These are phyloP conservation scores for Eueremaeus valkanovi DNA, from an alignment of 2,888 invertebrate genomes.

Conservation along the genomic window DNA sequence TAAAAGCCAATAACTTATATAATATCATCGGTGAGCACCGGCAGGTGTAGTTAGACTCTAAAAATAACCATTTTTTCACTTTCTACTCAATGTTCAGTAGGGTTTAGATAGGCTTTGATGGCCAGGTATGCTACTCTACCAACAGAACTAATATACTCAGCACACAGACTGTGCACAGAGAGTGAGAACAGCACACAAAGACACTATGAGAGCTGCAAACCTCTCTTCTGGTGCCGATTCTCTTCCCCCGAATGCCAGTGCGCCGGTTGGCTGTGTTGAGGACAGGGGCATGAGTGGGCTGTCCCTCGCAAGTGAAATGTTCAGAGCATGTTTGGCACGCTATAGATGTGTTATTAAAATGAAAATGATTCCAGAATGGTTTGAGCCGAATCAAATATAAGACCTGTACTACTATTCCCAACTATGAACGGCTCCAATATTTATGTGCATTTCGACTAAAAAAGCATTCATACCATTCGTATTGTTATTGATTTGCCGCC, in stretches of 20 bases:
- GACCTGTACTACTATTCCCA: slow-evolving; percentile 14
- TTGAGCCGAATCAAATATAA: slow-evolving; percentile 12
- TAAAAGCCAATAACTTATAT: not conserved
- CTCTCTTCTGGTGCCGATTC: no score
- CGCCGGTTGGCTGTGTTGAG: not conserved
- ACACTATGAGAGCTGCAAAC: not conserved
- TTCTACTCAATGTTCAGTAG: not conserved
- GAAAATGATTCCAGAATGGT: slow-evolving; percentile 35
- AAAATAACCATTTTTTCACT: not conserved
- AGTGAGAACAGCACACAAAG: not conserved
- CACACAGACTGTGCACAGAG: not conserved
- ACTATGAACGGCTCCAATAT: slow-evolving; percentile 3
- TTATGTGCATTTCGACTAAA: not conserved
- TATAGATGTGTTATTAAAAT: slow-evolving; percentile 39
- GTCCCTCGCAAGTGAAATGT: slow-evolving; percentile 24
- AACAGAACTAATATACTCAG: not conserved
- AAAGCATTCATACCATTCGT: not conserved
- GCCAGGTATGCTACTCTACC: slow-evolving; percentile 15
- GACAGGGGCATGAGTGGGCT: no score
- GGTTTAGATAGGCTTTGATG: not conserved
- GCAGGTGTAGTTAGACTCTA: slow-evolving; percentile 31
- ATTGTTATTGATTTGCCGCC: slow-evolving; percentile 18
- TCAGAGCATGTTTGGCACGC: slow-evolving; percentile 36
- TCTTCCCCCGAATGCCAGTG: not conserved
- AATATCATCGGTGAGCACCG: slow-evolving; percentile 18